Evolutionary conservation across 92 coral and sea anemone genomes (phyloP).

Genomic region (Montipora capitata): DNA sequence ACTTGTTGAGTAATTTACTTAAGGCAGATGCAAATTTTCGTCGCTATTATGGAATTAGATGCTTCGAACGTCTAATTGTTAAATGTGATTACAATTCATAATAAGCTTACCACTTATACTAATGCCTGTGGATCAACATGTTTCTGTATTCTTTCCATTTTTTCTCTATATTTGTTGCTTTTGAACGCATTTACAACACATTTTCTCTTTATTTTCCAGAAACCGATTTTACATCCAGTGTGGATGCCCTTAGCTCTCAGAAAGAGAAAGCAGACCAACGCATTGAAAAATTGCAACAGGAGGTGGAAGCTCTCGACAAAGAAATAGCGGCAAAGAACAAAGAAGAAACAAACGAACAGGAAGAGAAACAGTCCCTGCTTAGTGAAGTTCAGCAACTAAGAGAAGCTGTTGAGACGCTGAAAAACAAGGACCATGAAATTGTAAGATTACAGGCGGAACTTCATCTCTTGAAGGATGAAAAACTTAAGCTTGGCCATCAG

Average conservation of each 20-base stretch:
- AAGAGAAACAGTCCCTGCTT: conserved; percentile 43
- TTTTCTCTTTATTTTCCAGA: conserved; percentile 5
- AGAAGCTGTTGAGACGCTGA: conserved; percentile 48
- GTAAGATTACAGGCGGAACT: conserved; percentile 25
- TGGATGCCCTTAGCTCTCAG: conserved; percentile 41
- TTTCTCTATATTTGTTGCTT: no score
- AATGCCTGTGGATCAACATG: no score
- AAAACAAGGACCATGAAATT: conserved; percentile 19
- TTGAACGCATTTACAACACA: no score
- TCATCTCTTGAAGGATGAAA: conserved; percentile 14
- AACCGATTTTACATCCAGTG: conserved; percentile 41
- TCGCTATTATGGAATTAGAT: neutral
- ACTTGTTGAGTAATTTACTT: neutral
- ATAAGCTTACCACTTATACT: neutral
- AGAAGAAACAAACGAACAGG: conserved; percentile 66
- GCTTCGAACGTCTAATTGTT: neutral
- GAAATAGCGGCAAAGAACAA: conserved; percentile 61
- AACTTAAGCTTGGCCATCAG: conserved; percentile 11
- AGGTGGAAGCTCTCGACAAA: conserved; percentile 23
- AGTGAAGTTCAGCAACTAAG: conserved; percentile 59
- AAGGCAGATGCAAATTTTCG: neutral
- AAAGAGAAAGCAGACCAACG: conserved; percentile 38
- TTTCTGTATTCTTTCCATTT: no score
- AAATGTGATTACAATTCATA: neutral
- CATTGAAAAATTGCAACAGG: conserved; percentile 30